phyloP scores from a whole-genome alignment of 2,888 invertebrate genomes.

The Gymnoscelis rufifasciata region DNA sequence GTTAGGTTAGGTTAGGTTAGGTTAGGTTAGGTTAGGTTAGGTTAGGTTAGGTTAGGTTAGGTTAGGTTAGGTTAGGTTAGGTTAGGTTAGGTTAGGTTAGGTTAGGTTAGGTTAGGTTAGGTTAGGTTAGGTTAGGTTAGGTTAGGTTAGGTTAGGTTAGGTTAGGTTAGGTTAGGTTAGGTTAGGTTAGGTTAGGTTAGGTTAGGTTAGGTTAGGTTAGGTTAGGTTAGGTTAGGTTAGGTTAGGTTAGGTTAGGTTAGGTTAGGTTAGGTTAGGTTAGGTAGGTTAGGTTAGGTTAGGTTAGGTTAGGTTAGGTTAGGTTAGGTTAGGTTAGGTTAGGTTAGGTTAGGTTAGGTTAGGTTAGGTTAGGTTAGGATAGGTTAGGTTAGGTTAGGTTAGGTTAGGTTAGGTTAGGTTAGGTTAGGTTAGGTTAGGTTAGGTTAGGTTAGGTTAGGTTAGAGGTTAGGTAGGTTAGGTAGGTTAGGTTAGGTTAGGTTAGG shows the following conservation, averaged over 20 bases:
- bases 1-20: too few species aligned
- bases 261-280: conserved; percentile 30
- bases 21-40: too few species aligned
- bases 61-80: too few species aligned
- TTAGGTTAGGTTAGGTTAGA: conserved; percentile 16
- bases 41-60: too few species aligned
- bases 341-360: conserved; percentile 16
- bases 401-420: conserved; percentile 15
- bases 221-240: too few species aligned
- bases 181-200: conserved; percentile 33
- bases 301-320: conserved; percentile 17
- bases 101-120: too few species aligned
- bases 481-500: conserved; percentile 16
- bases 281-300: conserved; percentile 18
- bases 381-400: conserved; percentile 15
- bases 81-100: too few species aligned
- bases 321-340: conserved; percentile 15
- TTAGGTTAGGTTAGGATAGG: conserved; percentile 12
- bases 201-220: too few species aligned
- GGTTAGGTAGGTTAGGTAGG: conserved; percentile 10
- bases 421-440: conserved; percentile 16
- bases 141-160: conserved; percentile 31
- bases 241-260: too few species aligned
- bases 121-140: too few species aligned
- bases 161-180: conserved; percentile 33